phyloP scores from a whole-genome alignment of 1,140 invertebrate species.

The Formica exsecta region DNA sequence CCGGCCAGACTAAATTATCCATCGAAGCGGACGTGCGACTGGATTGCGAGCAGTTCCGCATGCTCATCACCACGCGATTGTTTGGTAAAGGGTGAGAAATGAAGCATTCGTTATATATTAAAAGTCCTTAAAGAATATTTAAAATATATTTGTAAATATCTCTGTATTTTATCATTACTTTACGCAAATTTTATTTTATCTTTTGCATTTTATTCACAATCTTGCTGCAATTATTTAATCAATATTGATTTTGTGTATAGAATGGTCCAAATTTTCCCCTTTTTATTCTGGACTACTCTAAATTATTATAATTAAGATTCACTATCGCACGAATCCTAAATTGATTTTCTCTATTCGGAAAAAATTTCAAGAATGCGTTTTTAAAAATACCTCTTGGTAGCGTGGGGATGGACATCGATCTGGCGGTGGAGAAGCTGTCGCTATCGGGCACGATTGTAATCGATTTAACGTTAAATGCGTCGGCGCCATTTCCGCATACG shows the following conservation, averaged over 20 bases:
- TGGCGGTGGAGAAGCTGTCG: conserved; percentile 87
- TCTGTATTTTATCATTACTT: neutral
- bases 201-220: neutral
- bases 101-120: neutral
- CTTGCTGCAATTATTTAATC: no score
- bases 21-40: conserved; percentile 86
- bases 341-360: neutral
- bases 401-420: conserved; percentile 85
- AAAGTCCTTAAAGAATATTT: neutral
- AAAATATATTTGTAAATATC: neutral
- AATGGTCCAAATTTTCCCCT: no score
- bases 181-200: neutral
- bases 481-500: conserved; percentile 87
- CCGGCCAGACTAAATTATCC: conserved; percentile 83
- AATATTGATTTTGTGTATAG: no score
- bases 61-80: conserved; percentile 86
- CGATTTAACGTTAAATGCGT: conserved; percentile 85
- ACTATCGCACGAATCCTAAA: neutral
- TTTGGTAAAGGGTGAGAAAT: conserved; percentile 86
- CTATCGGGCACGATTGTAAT: conserved; percentile 86
- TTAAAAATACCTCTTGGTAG: conserved; percentile 68
- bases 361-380: neutral
- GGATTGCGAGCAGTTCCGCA: conserved; percentile 87
- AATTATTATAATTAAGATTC: neutral
- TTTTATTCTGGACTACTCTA: no score